Evolutionary conservation across 2,888 invertebrate species (phyloP).

Genomic region (Ptilodon capucinus): DNA sequence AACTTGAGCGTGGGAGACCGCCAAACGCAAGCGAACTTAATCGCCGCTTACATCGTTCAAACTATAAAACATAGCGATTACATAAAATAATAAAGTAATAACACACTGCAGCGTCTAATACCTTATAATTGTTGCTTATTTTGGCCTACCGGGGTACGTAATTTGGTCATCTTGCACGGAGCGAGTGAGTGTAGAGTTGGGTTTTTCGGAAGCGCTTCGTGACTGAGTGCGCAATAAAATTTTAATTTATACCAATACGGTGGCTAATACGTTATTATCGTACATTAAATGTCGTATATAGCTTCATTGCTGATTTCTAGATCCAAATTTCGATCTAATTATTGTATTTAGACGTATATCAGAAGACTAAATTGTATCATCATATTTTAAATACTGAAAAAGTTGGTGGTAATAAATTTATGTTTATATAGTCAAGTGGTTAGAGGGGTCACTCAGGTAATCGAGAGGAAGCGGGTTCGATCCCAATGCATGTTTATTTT

Average conservation of each 20-base stretch:
- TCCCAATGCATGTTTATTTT: too few relatives aligned
- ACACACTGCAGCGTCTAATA: conserved; percentile 50
- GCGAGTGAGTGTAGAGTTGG: conserved; percentile 11
- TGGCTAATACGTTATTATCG: conserved; percentile 61
- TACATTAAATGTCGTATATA: conserved; percentile 52
- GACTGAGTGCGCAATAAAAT: conserved; percentile 63
- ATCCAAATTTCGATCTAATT: too few relatives aligned
- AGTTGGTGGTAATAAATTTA: too few relatives aligned
- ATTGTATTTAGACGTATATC: too few relatives aligned
- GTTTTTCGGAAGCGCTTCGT: conserved; percentile 64
- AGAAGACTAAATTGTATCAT: too few relatives aligned
- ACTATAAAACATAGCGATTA: conserved; percentile 41
- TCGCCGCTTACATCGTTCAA: conserved; percentile 34
- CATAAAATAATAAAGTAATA: conserved; percentile 58
- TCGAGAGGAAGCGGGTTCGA: too few relatives aligned
- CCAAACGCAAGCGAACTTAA: conserved; percentile 18
- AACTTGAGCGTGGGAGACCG: conserved; percentile 30
- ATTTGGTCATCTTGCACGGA: conserved; percentile 37
- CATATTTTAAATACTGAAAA: too few relatives aligned
- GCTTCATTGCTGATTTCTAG: conserved; percentile 29
- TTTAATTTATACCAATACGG: conserved; percentile 56
- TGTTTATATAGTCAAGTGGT: too few relatives aligned
- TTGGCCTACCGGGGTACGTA: conserved; percentile 55
- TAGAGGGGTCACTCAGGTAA: too few relatives aligned
- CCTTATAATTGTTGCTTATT: conserved; percentile 58